Base-by-base conservation (phyloP, 2,888 invertebrate species). In the Chloromyia formosa region DNA sequence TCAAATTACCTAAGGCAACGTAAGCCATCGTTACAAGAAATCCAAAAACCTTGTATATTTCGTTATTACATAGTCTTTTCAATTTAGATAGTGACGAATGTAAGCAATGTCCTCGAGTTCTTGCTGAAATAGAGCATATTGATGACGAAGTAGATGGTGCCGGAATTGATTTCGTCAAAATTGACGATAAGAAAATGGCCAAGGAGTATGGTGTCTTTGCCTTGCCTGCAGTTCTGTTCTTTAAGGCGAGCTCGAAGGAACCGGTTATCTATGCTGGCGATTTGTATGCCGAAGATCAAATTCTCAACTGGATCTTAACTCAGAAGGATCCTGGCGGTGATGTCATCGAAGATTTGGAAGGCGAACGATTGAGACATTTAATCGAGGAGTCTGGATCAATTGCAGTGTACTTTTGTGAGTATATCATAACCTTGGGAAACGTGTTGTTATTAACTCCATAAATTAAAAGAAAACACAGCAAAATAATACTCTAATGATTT, bases 321-420 rank as follows among this genome's bases (percentile, higher is more conserved):
- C 95, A 96, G 86, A 96, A 96, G 84, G 95, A 96, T 86, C 96
- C 96, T 71, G 91, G 93, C 62, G 94, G 95, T 58, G 95, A 96
- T 82, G 91, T 94, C 69, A 96, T 96, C 79, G 96, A 96, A 86
- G 94, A 93, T 79, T 86, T 94, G 18, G 94, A 94, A 84, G 96
- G 95, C 56, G 93, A 92, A 81, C 91, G 91, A 74, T 87, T 96
- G 71, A 84, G 91, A 58, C 88, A 91, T 76, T 84, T 94, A 75
- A 95, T 96, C 79, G 90, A 92, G 81, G 90, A 92, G 77, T 92
- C 94, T 58, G 91, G 92, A 79, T 93, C 95, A 49, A 87, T 96
- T 78, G 95, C 96, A 7, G 93, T 96, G 35, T 96, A 95, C 84
- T 96, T 96, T 86, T 96, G 96, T 96, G 90, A 95, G 94, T 82